These are phyloP conservation scores for Drosophila fuyamai DNA, from an alignment of 1,140 invertebrate genomes.

Conservation along the genomic window DNA sequence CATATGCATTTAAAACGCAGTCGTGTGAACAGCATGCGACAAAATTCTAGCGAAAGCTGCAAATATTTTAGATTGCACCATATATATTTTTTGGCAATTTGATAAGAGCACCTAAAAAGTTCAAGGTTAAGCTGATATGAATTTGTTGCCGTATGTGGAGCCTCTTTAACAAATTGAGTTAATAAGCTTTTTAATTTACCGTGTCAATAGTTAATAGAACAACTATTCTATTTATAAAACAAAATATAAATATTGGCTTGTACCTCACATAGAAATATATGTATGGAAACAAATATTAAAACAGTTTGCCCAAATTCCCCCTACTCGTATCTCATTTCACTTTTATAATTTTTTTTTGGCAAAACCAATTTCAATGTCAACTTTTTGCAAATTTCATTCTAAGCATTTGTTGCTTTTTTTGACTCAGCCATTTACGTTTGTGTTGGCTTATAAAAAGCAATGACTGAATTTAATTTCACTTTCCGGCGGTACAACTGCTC, in stretches of 20 bases:
- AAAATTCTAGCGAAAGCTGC: constrained; percentile 24
- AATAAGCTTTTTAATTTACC: not conserved
- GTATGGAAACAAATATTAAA: constrained; percentile 58
- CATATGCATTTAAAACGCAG: constrained; percentile 39
- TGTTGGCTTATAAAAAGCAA: constrained; percentile 54
- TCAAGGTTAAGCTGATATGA: constrained; percentile 38
- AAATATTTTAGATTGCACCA: constrained; percentile 4
- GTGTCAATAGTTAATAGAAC: not conserved
- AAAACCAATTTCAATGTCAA: constrained; percentile 70
- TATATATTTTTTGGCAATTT: constrained; percentile 16
- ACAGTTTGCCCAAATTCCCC: constrained; percentile 61
- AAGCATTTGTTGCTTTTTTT: constrained; percentile 20
- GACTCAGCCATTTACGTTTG: constrained; percentile 2
- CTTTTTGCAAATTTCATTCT: constrained; percentile 50
- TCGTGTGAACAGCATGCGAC: constrained; percentile 30
- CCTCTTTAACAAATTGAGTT: not conserved
- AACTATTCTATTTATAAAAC: not conserved
- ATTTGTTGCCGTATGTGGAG: not conserved
- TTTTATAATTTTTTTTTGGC: constrained; percentile 15
- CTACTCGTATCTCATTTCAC: constrained; percentile 44
- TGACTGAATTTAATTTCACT: constrained; percentile 65
- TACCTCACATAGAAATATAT: not conserved
- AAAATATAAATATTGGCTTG: not conserved
- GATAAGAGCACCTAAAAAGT: constrained; percentile 30
- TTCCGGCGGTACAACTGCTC: constrained; percentile 3